Evolutionary conservation across 2,113 vertebrate species (phyloP).

Genomic region (Gnathonemus longibarbis): DNA sequence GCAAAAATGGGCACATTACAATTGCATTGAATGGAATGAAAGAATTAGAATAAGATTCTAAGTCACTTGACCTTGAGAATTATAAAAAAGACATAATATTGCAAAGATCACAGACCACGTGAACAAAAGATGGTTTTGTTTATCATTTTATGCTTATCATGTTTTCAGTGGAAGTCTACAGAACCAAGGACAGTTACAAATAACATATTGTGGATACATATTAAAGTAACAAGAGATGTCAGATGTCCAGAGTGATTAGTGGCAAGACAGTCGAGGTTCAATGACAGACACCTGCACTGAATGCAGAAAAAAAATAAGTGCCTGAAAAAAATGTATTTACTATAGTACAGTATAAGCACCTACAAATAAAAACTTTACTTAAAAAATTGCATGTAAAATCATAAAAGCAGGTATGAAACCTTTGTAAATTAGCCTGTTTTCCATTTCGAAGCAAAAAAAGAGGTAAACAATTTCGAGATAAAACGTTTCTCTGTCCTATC

Average conservation of each 20-base stretch:
- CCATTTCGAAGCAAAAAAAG: neutral
- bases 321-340: neutral
- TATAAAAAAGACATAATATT: neutral
- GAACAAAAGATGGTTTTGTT: conserved; percentile 21
- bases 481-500: neutral
- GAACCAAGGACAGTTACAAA: conserved; percentile 16
- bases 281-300: neutral
- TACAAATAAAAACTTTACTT: neutral
- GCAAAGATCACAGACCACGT: neutral
- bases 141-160: neutral
- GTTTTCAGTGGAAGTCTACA: conserved; percentile 19
- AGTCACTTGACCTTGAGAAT: neutral
- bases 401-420: neutral
- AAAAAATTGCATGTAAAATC: neutral
- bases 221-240: neutral
- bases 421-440: neutral
- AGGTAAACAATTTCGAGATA: neutral
- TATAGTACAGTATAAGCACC: neutral
- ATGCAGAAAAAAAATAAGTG: neutral
- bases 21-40: neutral
- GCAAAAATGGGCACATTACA: neutral
- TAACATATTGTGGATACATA: neutral
- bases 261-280: neutral
- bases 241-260: neutral
- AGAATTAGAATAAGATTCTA: neutral